Base-by-base conservation (phyloP, 1,140 invertebrate species). In the Trachymyrmex cornetzi region DNA sequence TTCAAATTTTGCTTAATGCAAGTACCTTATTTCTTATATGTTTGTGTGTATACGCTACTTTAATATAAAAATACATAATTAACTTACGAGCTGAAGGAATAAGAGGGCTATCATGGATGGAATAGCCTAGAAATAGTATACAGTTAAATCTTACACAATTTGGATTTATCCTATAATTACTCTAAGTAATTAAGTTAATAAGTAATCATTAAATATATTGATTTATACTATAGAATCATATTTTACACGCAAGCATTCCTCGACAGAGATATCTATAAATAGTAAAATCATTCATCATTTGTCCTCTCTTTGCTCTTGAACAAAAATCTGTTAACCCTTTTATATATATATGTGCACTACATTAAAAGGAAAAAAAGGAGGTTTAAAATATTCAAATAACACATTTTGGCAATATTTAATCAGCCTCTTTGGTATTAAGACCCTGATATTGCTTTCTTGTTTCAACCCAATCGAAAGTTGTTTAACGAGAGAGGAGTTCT, bases 1-100 rank as follows among this genome's bases (percentile, higher is more conserved):
- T 94, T 85, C 91, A 94, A 93, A 87, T 93, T 92, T 91, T 81
- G 80, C 82, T 89, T 88, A 91, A 69, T 80, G 59, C 84, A 82
- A 74, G 12, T 89, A 81, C 86, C 82, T 91, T 90, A 90, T 72
- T 71, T 82, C 63, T 90, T 86, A 87, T 87, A 91, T 71, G 19
- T 85, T 87, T 91, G 75, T 93, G 87, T 94, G 92, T 95, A 94
- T 94, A 94, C 94, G 92, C 94, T 95, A 95, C 92, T 95, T 94
- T 95, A 94, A 95, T 95, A 95, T 95, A 95, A 95, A 95, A 95
- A 95, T 95, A 95, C 95, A 95, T 95, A 95, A 95, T 95, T 95
- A 95, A 93, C 94, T 95, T 95, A 95, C 91, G 93, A 95, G 94
- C 94, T 95, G 92, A 91, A 93, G 93, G 92, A 94, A 94, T 94